A percentile compares a stretch with the other conserved stretches of the same genome.
Evolutionary conservation across 2,888 invertebrate genomes (phyloP).

Genomic region (Cartodere bifasciata): DNA sequence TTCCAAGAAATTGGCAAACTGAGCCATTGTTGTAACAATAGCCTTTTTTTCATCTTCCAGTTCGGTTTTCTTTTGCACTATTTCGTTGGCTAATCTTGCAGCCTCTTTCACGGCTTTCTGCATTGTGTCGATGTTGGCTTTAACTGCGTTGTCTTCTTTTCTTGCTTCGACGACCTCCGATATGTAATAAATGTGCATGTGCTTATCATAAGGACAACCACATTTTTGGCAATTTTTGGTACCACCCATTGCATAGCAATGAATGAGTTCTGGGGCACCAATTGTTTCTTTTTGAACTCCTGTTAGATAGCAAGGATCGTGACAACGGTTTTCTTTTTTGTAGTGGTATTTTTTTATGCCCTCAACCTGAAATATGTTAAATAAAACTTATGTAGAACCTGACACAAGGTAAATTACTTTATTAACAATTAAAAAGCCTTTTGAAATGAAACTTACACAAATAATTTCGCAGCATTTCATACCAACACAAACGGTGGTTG

Average conservation of each 20-base stretch:
- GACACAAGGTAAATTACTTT: too few species aligned
- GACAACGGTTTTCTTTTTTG: conserved; percentile 26
- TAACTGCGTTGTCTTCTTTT: conserved; percentile 20
- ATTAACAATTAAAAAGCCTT: too few species aligned
- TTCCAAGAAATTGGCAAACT: conserved; percentile 28
- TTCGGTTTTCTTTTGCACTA: conserved; percentile 15
- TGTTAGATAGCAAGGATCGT: conserved; percentile 26
- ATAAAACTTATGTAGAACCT: too few species aligned
- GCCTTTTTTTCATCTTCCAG: conserved; percentile 21
- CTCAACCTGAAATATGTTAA: conserved; percentile 16
- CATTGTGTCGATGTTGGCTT: conserved; percentile 18
- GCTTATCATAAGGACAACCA: conserved; percentile 22
- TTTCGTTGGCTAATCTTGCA: conserved; percentile 16
- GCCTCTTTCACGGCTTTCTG: conserved; percentile 18
- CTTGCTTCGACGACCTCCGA: conserved; percentile 21
- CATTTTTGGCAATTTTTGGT: conserved; percentile 22
- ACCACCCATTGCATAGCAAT: conserved; percentile 24
- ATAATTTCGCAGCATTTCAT: conserved; percentile 21
- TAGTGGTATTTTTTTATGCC: conserved; percentile 24
- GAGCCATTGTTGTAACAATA: conserved; percentile 24
- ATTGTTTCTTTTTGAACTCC: conserved; percentile 26
- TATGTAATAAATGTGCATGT: conserved; percentile 30
- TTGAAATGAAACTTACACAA: too few species aligned
- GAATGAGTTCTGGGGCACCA: conserved; percentile 22
- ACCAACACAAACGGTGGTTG: conserved; percentile 25